Conservation (phyloP, 2,113 vertebrate species). For the Heterotis niloticus region DNA sequence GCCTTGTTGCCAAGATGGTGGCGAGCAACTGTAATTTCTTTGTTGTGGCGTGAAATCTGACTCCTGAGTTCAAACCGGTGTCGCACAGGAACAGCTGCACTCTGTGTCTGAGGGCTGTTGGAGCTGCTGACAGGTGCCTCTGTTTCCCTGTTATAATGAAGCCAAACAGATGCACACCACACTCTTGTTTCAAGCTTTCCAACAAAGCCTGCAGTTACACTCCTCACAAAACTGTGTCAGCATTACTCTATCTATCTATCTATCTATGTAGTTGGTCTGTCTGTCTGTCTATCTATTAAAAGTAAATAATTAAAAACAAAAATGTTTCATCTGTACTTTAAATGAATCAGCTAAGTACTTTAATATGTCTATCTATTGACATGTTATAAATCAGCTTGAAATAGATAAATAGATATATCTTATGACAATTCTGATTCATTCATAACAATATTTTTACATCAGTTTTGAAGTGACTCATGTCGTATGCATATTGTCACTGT, state of each 20-base stretch:
- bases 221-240: background rate
- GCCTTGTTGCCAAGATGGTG: conserved; percentile 2
- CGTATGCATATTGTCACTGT: no score
- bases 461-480: no score
- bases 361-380: no score
- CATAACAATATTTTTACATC: no score
- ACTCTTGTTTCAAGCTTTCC: background rate
- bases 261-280: no score
- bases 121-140: conserved; percentile 8
- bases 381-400: no score
- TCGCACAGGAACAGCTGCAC: background rate
- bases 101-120: conserved; percentile 1
- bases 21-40: conserved; percentile 16
- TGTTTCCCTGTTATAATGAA: conserved; percentile 3
- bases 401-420: no score
- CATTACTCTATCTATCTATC: background rate
- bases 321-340: no score
- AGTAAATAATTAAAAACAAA: no score
- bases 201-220: background rate
- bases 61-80: conserved; percentile 14
- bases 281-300: no score
- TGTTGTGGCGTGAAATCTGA: conserved; percentile 10
- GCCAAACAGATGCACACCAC: background rate
- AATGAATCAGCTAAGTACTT: no score
- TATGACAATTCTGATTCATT: no score